Percentiles rank a stretch among this genome's conserved stretches.
These are phyloP conservation scores for Cladorhizidae sp. DNA, from an alignment of 37 sponge, comb jelly and placozoan genomes.

Conservation along the genomic window DNA sequence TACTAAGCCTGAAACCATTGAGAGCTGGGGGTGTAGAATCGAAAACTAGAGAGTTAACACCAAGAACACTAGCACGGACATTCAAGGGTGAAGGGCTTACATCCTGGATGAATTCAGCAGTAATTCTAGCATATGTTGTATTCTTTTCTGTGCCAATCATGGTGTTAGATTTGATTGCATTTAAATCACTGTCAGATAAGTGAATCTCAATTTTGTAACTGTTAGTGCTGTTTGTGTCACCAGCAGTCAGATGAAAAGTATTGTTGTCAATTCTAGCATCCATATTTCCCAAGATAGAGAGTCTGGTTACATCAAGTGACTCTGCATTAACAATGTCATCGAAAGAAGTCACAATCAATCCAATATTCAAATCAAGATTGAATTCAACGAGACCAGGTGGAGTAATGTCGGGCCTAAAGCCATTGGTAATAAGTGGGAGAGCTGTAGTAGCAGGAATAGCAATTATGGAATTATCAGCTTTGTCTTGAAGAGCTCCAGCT, in stretches of 20 bases:
- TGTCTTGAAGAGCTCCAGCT: slow-evolving; percentile 59
- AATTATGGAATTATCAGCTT: slow-evolving; percentile 44
- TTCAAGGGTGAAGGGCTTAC: slow-evolving; percentile 48
- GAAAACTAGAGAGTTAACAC: slow-evolving; percentile 45
- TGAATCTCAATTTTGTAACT: slow-evolving; percentile 54
- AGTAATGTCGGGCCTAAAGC: slow-evolving; percentile 59
- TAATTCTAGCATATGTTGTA: slow-evolving; percentile 63
- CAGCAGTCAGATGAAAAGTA: slow-evolving; percentile 53
- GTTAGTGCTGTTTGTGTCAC: slow-evolving; percentile 58
- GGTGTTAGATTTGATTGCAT: slow-evolving; percentile 76
- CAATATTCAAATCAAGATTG: slow-evolving; percentile 73
- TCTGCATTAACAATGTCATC: slow-evolving; percentile 66
- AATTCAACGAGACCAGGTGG: slow-evolving; percentile 65
- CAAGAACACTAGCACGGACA: slow-evolving; percentile 22
- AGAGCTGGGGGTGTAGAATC: slow-evolving; percentile 74
- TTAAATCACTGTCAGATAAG: slow-evolving; percentile 58
- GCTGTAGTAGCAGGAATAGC: slow-evolving; percentile 26
- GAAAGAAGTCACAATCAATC: slow-evolving; percentile 55
- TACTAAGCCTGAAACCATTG: slow-evolving; percentile 51
- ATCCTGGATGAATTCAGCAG: slow-evolving; percentile 80
- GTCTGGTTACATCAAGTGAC: slow-evolving; percentile 41
- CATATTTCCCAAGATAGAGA: slow-evolving; percentile 53
- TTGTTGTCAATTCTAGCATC: slow-evolving; percentile 12
- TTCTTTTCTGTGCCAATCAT: slow-evolving; percentile 52
- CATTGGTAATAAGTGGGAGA: neutral